Base-by-base conservation (phyloP, 2,797 vertebrate species). In the Bovichtus diacanthus region DNA sequence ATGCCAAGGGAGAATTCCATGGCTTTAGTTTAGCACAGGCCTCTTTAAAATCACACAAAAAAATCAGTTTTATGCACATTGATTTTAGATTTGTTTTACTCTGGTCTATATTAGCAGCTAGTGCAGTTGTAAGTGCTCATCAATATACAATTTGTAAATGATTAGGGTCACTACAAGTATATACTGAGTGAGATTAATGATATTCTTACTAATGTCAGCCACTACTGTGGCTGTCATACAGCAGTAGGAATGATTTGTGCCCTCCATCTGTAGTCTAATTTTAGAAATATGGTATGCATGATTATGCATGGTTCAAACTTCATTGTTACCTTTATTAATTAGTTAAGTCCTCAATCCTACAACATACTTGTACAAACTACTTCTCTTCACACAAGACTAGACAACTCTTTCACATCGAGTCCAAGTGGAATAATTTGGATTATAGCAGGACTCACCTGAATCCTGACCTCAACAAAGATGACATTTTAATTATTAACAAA, bases 261-360 rank as follows among this genome's bases (percentile, higher is more conserved):
- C 13, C 38, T 79, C 58, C 25, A 75, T 72, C 25, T 59, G 29
- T 54, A 34, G 41, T 63, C 23, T 76, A 66, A 84, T 82, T 76
- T 73, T 13, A 55, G 31, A 77, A 64, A 38, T 77, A 21, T 43
- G 46, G 16, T 39, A 5, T 34, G 67, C 76, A 60, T 72, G 27
- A 71, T 73, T 72, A 65, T 56, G 18, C 18, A 59, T n/a, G 55
- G 51, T 53, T 82, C 60, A 76, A 61, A 66, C 34, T 62, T 25
- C 6, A 23, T n/a, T 36, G 2, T 23, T 68, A 51, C 68, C 56
- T 71, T 75, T 54, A 47, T 62, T 70, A 49, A 73, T 69, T 70
- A 47, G 9, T 65, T 7, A 53, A 44, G 6, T 74, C 27, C 49
- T 58, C 21, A 3, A 31, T 39, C 49, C 63, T 18, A 61, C 6